A percentile compares a stretch with the other conserved stretches of the same genome.
phyloP scores from a whole-genome alignment of 2,797 vertebrate genomes.

The Diplodus puntazzo region DNA sequence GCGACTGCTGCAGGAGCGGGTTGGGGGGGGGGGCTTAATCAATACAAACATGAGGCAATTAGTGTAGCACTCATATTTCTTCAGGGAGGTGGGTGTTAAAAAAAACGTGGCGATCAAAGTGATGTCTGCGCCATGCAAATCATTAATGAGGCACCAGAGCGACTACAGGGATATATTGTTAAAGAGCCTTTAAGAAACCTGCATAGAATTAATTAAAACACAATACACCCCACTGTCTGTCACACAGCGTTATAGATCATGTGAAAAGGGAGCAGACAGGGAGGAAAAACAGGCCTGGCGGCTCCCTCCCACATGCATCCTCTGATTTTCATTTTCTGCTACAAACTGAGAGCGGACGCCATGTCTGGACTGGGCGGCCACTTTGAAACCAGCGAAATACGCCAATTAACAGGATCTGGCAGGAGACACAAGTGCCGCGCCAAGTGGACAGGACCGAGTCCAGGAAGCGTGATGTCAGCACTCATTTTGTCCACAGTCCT shows the following conservation, averaged over 20 bases:
- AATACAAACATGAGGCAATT: constrained; percentile 81
- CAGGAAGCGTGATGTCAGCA: constrained; percentile 33
- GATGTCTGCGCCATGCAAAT: constrained; percentile 54
- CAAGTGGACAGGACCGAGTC: constrained; percentile 48
- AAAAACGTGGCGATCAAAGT: constrained; percentile 63
- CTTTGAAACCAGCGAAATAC: constrained; percentile 49
- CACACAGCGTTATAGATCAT: constrained; percentile 35
- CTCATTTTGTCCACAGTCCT: constrained; percentile 27
- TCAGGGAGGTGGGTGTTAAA: constrained; percentile 58
- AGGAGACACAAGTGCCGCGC: neutral
- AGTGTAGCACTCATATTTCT: constrained; percentile 75
- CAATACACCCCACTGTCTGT: constrained; percentile 38
- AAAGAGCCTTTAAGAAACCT: constrained; percentile 58
- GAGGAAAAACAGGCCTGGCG: constrained; percentile 21
- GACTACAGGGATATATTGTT: constrained; percentile 48
- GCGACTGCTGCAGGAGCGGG: constrained; percentile 26
- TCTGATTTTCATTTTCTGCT: constrained; percentile 33
- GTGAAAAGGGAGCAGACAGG: constrained; percentile 28
- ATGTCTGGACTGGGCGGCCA: constrained; percentile 24
- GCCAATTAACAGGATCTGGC: constrained; percentile 58
- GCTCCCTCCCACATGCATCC: constrained; percentile 25
- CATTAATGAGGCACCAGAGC: constrained; percentile 63
- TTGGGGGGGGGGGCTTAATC: constrained; percentile 65
- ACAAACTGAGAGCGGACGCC: constrained; percentile 23
- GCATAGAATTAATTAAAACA: constrained; percentile 60